Evolutionary conservation across 2,888 invertebrate genomes (phyloP).

Genomic region (Hirtodrosophila trivittata): DNA sequence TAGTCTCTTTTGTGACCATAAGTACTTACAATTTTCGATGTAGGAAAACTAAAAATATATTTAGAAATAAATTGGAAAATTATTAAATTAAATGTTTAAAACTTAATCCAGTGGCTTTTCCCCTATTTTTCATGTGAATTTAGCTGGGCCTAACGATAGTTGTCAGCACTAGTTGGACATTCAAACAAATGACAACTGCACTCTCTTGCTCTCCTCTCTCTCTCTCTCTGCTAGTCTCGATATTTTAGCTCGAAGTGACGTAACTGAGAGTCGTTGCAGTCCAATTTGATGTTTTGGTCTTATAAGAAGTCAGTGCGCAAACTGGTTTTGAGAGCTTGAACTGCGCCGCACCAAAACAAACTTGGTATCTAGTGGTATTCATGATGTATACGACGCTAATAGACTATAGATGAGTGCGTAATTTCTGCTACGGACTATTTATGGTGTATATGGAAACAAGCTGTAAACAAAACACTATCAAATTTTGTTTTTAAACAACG

Average conservation of each 20-base stretch:
- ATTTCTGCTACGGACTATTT: slow-evolving; percentile 22
- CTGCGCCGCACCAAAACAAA: slow-evolving; percentile 76
- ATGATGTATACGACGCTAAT: slow-evolving; percentile 7
- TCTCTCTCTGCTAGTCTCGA: slow-evolving; percentile 1
- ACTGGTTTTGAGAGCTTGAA: slow-evolving; percentile 64
- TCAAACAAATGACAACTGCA: background rate
- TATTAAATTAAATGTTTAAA: too few species aligned
- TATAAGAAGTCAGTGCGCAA: slow-evolving; percentile 59
- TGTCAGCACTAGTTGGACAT: too few species aligned
- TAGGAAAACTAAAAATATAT: too few species aligned
- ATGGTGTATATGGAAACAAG: slow-evolving; percentile 12
- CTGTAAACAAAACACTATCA: slow-evolving; percentile 54
- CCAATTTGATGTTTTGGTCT: slow-evolving; percentile 64
- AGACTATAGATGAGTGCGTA: slow-evolving; percentile 41
- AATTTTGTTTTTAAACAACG: slow-evolving; percentile 50
- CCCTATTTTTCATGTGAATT: too few species aligned
- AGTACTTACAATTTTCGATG: too few species aligned
- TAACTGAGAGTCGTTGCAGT: slow-evolving; percentile 60
- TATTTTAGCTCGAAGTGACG: slow-evolving; percentile 46
- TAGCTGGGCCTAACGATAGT: too few species aligned
- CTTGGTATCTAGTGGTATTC: slow-evolving; percentile 2
- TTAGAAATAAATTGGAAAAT: too few species aligned
- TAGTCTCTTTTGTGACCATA: too few species aligned
- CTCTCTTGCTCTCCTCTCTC: slow-evolving; percentile 10
- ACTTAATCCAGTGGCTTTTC: too few species aligned